These are phyloP conservation scores for Lagopus muta DNA, from an alignment of 2,113 vertebrate genomes.

Conservation along the genomic window DNA sequence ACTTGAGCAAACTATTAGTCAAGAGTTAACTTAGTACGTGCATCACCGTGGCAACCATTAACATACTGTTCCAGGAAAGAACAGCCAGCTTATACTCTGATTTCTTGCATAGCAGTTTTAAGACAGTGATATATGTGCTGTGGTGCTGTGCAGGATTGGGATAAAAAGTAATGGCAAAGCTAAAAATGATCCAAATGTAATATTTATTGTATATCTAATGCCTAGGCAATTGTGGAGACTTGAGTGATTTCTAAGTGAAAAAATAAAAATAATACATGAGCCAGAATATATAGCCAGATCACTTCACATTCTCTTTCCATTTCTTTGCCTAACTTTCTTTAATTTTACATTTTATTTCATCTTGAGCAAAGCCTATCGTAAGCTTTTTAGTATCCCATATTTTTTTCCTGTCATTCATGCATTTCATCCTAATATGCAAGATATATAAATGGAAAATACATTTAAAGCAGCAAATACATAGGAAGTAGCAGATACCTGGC, in stretches of 20 bases:
- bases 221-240: not conserved
- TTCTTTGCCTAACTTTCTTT: not conserved
- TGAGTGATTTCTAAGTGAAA: not conserved
- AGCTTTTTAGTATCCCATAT: not conserved
- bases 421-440: not conserved
- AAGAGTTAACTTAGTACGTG: not conserved
- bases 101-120: not conserved
- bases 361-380: not conserved
- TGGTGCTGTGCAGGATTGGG: not conserved
- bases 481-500: not conserved
- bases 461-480: not conserved
- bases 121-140: not conserved
- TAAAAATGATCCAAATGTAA: not conserved
- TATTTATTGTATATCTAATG: constrained; percentile 12
- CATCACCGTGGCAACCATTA: constrained; percentile 43
- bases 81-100: not conserved
- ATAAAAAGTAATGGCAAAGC: constrained; percentile 3
- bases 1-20: not conserved
- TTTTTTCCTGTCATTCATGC: not conserved
- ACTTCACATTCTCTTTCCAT: not conserved
- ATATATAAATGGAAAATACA: not conserved
- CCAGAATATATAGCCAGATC: not conserved
- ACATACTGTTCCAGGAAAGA: not conserved
- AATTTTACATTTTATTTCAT: constrained; percentile 29
- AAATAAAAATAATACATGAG: constrained; percentile 1